Base-by-base conservation (phyloP, 2,888 invertebrate species). In the Melanostoma scalare region DNA sequence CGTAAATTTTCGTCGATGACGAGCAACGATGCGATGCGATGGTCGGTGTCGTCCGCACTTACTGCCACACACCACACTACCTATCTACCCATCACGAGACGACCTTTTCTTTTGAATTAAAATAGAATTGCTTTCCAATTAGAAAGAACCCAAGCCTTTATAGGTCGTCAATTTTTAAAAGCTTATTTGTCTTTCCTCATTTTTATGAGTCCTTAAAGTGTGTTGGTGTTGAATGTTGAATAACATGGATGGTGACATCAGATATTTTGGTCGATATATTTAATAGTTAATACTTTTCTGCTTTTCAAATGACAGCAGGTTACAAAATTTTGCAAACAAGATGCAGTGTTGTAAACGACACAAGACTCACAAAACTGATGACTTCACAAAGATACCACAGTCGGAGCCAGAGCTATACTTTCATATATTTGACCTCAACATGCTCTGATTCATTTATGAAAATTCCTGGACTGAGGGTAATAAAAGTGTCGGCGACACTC, bases 121-220 rank as follows among this genome's bases (percentile, higher is more conserved):
- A 9, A 20, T 8, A 42, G 46, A 76, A 58, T 60, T 50, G 58
- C 10, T 67, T 75, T 68, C 40, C 67, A 76, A 69, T 76, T 76
- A 77, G 20, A 20, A 20, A 20, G 20, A 58, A 48, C 10, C 40
- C 35, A 10, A 36, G 52, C 55, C 42, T 61, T 63, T 77, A 63
- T 63, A 56, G 76, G 63, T 63, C 63, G 56, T 71, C 38, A 63
- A 48, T 42, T 30, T 44, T 48, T 48, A 42, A 55, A 46, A 73
- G 67, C 56, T 52, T 50, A 44, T 65, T 58, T 60, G 3, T 6
- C 6, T 38, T 8, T 42, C 20, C 20, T 60, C 53, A 33, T 46
- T 68, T 69, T 76, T 76, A 76, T 44, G 61, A 69, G 31, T 63
- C 69, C 76, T 77, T 77, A n/a, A 36, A 61, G 68, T 48, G 61